Evolutionary conservation across 2,888 invertebrate genomes (phyloP).

Genomic region (Molorchus minor): DNA sequence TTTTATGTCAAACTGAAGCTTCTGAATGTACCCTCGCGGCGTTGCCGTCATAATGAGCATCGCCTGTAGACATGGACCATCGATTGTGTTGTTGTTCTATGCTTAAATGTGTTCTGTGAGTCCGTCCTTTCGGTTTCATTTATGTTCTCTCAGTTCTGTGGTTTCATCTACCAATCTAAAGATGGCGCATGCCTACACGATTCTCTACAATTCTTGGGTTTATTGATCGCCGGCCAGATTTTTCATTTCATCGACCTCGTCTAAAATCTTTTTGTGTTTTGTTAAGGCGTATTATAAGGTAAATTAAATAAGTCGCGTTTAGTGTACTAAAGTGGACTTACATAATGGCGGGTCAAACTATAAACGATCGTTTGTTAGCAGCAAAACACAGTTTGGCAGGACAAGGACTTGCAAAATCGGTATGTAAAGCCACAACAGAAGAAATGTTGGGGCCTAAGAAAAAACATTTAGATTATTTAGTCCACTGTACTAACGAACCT

Average conservation of each 20-base stretch:
- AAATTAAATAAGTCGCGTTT: conserved; percentile 19
- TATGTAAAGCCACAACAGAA: conserved; percentile 99
- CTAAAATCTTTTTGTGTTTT: conserved; percentile 31
- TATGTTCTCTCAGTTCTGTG: neutral
- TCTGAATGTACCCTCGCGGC: no score
- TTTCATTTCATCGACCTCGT: conserved; percentile 52
- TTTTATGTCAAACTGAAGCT: no score
- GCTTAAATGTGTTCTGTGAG: no score
- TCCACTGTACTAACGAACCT: conserved; percentile 99
- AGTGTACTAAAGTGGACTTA: conserved; percentile 30
- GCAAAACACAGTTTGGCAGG: conserved; percentile 99
- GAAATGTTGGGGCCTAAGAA: conserved; percentile 99
- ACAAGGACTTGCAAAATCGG: conserved; percentile 98
- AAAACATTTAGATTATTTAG: conserved; percentile 99
- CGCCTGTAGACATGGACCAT: no score
- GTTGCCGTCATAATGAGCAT: no score
- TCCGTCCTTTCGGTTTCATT: no score
- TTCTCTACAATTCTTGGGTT: conserved; percentile 26
- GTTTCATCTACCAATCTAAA: neutral
- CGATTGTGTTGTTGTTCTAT: no score
- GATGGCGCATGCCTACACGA: conserved; percentile 34
- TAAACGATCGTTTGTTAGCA: conserved; percentile 97
- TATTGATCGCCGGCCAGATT: conserved; percentile 58
- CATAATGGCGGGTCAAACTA: conserved; percentile 94
- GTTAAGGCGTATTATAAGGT: conserved; percentile 22